These are phyloP conservation scores for Cosmopolites sordidus DNA, from an alignment of 2,888 invertebrate genomes.

Conservation along the genomic window DNA sequence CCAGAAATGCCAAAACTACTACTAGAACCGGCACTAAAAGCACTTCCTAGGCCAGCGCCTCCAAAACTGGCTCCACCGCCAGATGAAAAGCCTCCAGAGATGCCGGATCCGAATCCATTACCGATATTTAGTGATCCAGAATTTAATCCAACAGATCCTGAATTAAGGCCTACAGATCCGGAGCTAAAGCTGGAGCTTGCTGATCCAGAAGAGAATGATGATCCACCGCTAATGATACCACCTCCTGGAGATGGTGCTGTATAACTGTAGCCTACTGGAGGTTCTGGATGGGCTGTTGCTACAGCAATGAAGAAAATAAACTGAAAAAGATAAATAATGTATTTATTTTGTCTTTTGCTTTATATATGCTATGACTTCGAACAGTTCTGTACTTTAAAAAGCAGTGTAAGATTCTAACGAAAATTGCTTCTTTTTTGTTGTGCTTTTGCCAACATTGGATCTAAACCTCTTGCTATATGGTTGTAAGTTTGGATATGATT, in stretches of 20 bases:
- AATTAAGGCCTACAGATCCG: too few species aligned
- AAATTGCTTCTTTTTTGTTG: too few species aligned
- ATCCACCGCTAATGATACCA: conserved; percentile 2
- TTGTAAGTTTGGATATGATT: too few species aligned
- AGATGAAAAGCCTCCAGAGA: conserved; percentile 10
- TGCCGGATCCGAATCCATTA: conserved; percentile 23
- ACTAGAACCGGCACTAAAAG: conserved; percentile 42
- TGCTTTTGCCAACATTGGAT: too few species aligned
- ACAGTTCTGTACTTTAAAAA: too few species aligned
- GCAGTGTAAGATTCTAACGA: too few species aligned
- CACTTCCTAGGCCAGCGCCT: conserved; percentile 31
- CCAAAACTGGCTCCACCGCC: conserved; percentile 5
- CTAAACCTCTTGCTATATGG: too few species aligned
- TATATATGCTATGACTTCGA: too few species aligned
- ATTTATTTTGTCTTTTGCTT: too few species aligned
- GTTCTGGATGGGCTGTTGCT: conserved; percentile 59
- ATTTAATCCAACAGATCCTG: too few species aligned
- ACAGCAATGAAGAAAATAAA: conserved; percentile 52
- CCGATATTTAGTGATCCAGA: conserved; percentile 15
- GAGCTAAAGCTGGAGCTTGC: too few species aligned
- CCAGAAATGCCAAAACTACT: conserved; percentile 37
- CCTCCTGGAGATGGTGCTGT: conserved; percentile 28
- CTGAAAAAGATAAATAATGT: conserved; percentile 34
- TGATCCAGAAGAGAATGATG: not conserved
- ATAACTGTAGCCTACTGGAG: conserved; percentile 55